A percentile compares a stretch with the other conserved stretches of the same genome.
Conservation (phyloP, 1,140 invertebrate genomes). For the Orchesella cincta region DNA sequence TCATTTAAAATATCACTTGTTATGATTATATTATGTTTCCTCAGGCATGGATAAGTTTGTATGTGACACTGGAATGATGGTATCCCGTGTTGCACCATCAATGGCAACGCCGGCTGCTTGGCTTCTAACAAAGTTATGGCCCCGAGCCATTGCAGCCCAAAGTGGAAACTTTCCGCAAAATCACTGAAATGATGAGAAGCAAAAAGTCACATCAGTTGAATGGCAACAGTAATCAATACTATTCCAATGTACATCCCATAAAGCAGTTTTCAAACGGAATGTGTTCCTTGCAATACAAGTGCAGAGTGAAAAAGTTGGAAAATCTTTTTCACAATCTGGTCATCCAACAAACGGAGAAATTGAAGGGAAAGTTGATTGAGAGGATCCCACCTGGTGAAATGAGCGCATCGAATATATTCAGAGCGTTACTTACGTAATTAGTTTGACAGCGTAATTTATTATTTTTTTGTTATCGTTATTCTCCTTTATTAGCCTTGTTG, state of each 20-base stretch:
- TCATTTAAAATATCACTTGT: too few relatives aligned
- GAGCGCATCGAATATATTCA: conserved; percentile 13
- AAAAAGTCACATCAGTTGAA: conserved; percentile 22
- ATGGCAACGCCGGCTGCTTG: conserved; percentile 41
- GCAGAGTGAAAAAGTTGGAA: conserved; percentile 47
- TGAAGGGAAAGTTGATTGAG: conserved; percentile 36
- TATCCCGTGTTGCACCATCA: conserved; percentile 37
- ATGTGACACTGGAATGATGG: conserved; percentile 47
- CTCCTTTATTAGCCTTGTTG: too few relatives aligned
- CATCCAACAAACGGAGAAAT: conserved; percentile 36
- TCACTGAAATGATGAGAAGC: conserved; percentile 27
- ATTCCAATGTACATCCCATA: neutral
- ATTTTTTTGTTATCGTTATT: too few relatives aligned
- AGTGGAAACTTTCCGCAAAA: conserved; percentile 41
- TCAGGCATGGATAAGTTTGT: conserved; percentile 49
- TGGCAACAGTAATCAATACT: neutral
- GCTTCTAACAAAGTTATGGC: conserved; percentile 47
- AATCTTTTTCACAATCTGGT: conserved; percentile 47
- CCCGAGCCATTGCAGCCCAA: conserved; percentile 43
- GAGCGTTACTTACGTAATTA: conserved; percentile 25
- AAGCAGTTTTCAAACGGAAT: neutral
- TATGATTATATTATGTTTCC: too few relatives aligned
- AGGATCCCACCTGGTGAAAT: conserved; percentile 36
- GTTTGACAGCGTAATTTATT: too few relatives aligned
- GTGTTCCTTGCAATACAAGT: conserved; percentile 36